Base-by-base conservation (phyloP, 2,888 invertebrate genomes). In the Nymphalis urticae region DNA sequence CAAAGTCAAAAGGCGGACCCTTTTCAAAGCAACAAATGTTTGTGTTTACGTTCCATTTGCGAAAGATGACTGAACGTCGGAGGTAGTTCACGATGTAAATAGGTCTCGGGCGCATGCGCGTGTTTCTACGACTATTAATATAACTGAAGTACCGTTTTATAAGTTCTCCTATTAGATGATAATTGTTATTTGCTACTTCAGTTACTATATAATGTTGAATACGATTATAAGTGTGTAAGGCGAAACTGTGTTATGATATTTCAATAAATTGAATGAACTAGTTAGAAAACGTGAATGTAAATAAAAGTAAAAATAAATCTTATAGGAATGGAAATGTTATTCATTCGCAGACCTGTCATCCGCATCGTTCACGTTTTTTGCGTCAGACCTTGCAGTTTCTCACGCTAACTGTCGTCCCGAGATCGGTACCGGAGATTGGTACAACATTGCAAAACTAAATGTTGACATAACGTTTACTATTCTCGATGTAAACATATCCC, bases 341-440 rank as follows among this genome's bases (percentile, higher is more conserved):
- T 13, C 81, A 69, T 80, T 69, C 69, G 71, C 75, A 76, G 80
- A 76, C 77, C 76, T 72, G 64, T 59, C 60, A 62, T 58, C 60
- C 61, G 64, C 63, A 51, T 48, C 32, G 64, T 64, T 68, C 81
- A 81, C 81, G 82, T 80, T 80, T 77, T 70, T 81, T 85, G 81
- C 85, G 80, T 79, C 84, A 86, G 82, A 78, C 80, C 79, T 74
- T 61, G 69, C 56, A 63, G 72, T 82, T 78, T 89, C 89, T 86
- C 88, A 88, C 88, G 88, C 78, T 79, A 72, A 75, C 78, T 76
- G 77, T 77, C 73, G 81, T 80, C 82, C 84, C 82, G 81, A 84
- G 83, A 53, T 78, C 73, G 80, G 82, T 17, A 82, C 85, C 85
- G 87, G 86, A 85, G 84, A 82, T 87, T 87, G 82, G 74, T 81